A percentile compares a stretch with the other conserved stretches of the same genome.
phyloP scores from a whole-genome alignment of 2,888 invertebrate genomes.

The Aporophyla lueneburgensis region DNA sequence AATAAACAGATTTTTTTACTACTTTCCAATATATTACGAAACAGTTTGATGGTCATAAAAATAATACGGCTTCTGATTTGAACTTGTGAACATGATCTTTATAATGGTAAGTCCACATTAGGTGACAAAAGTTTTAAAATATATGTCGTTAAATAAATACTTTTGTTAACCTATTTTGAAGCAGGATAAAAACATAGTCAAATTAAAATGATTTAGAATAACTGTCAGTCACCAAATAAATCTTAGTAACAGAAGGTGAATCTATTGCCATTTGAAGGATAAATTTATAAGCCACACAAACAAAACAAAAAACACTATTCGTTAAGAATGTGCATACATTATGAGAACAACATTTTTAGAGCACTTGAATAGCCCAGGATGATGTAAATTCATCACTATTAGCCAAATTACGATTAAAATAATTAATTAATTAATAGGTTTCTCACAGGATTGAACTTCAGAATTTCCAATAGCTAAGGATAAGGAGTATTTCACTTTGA shows the following conservation, averaged over 20 bases:
- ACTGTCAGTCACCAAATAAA: background rate
- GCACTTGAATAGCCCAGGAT: background rate
- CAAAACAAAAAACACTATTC: background rate
- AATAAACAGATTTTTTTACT: slow-evolving; percentile 50
- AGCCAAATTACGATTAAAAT: background rate
- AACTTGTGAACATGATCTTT: slow-evolving; percentile 36
- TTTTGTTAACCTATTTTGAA: background rate
- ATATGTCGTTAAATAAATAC: background rate
- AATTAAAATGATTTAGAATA: background rate
- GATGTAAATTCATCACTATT: background rate
- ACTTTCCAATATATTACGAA: slow-evolving; percentile 29
- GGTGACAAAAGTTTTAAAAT: background rate
- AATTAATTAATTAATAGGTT: background rate
- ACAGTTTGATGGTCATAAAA: slow-evolving; percentile 43
- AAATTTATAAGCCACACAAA: background rate
- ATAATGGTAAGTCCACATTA: slow-evolving; percentile 9
- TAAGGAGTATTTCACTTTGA: background rate
- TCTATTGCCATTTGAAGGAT: background rate
- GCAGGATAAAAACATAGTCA: background rate
- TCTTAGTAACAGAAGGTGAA: background rate
- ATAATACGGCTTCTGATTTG: slow-evolving; percentile 29
- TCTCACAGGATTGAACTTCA: background rate
- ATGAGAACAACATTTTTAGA: background rate
- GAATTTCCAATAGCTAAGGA: background rate
- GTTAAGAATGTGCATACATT: background rate